These are phyloP conservation scores for Eledone cirrhosa DNA, from an alignment of 2,888 invertebrate genomes.

Conservation along the genomic window DNA sequence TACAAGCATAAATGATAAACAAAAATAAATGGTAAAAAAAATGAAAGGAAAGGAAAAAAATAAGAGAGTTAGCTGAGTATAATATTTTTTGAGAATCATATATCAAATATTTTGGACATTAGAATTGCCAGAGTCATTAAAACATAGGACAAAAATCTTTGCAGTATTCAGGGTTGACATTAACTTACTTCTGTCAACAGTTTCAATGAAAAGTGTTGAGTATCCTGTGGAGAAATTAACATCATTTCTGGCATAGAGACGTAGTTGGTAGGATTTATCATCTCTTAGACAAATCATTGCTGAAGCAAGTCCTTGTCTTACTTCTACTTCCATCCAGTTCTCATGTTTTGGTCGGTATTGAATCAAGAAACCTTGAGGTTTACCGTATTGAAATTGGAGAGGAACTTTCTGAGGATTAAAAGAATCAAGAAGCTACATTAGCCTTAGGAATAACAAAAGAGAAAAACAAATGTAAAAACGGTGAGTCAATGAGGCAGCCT, in stretches of 20 bases:
- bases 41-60: no score
- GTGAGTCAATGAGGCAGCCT: no score
- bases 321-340: constrained; percentile 10
- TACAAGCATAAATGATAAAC: no score
- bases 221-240: constrained; percentile 27
- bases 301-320: neutral
- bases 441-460: no score
- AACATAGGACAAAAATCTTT: no score
- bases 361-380: constrained; percentile 17
- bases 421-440: neutral
- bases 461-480: no score
- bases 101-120: no score
- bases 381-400: constrained; percentile 1
- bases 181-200: neutral
- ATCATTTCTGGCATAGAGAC: constrained; percentile 20
- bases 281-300: constrained; percentile 17
- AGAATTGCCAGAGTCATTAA: no score
- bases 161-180: no score
- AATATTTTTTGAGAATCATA: no score
- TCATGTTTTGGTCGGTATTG: constrained; percentile 8
- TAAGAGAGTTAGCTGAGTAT: no score
- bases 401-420: neutral
- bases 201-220: constrained; percentile 23
- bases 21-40: no score
- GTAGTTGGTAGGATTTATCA: neutral